Base-by-base conservation (phyloP, 2,113 vertebrate genomes). In the Physeter macrocephalus region DNA sequence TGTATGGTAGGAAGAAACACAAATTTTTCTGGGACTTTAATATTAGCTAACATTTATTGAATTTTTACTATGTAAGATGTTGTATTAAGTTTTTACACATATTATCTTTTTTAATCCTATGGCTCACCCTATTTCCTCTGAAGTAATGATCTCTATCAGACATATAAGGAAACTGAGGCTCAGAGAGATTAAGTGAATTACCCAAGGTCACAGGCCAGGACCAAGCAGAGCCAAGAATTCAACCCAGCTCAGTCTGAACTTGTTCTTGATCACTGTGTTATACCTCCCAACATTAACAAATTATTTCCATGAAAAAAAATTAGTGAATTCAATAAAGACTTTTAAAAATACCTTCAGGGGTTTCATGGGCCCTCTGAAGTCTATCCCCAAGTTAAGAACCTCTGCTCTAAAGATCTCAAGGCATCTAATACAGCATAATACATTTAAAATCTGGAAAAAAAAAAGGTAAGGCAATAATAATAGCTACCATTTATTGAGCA, bases 1-100 rank as follows among this genome's bases (percentile, higher is more conserved):
- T 49, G 0, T 89, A n/a, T 11, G 5, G 10, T 54, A 93, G 23
- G 27, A 96, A 96, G n/a, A 96, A 96, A 97, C 25, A 90, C 43
- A 89, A 85, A 67, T 94, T 89, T 94, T 86, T 81, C 72, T 43
- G 21, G 29, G 21, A 94, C 39, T 95, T 95, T 64, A 92, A 81
- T 74, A 94, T 88, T 62, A 91, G 46, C 34, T 87, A 94, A 90
- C 25, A 61, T 71, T 82, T 59, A 66, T 4, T 82, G 29, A 82
- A 89, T 59, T 84, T 93, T 81, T 83, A 96, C 52, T 49, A 82
- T n/a, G 10, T 89, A 85, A 74, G 88, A 87, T 4, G 82, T 10
- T 91, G 10, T 89, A 93, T 61, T 80, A 74, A 92, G 10, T 82
- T 90, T 92, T 85, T 20, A 57, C 20, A 94, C 23, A 64, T 4